Percentiles rank a stretch among this genome's conserved stretches.
phyloP scores from a whole-genome alignment of 2,888 invertebrate species.

The Caenorhabditis plicata region DNA sequence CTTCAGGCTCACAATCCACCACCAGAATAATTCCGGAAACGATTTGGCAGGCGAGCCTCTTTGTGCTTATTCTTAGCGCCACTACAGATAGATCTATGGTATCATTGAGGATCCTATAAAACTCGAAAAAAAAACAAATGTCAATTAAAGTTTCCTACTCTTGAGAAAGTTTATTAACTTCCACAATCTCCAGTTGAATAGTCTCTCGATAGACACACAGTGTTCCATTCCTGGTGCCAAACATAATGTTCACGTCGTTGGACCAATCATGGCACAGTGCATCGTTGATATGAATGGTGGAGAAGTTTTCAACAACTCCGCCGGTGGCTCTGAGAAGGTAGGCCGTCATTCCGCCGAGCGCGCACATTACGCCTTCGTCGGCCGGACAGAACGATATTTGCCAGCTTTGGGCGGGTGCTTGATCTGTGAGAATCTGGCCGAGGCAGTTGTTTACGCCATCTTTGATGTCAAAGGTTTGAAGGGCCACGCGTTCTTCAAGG shows the following conservation, averaged over 20 bases:
- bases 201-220: constrained; percentile 57
- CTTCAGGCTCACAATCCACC: constrained; percentile 15
- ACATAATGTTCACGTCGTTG: constrained; percentile 57
- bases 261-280: constrained; percentile 55
- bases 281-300: constrained; percentile 43
- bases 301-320: constrained; percentile 50
- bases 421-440: constrained; percentile 27
- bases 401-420: constrained; percentile 22
- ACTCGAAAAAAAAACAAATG: constrained; percentile 4
- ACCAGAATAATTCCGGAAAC: constrained; percentile 20
- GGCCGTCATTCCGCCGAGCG: constrained; percentile 35
- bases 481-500: constrained; percentile 23
- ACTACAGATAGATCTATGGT: constrained; percentile 12
- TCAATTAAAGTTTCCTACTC: constrained; percentile 19
- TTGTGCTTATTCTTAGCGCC: constrained; percentile 16
- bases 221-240: constrained; percentile 45
- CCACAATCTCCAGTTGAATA: constrained; percentile 47
- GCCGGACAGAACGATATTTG: constrained; percentile 56
- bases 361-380: constrained; percentile 54
- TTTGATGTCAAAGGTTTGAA: constrained; percentile 30
- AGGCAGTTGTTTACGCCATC: constrained; percentile 27
- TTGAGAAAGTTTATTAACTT: constrained; percentile 35
- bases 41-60: constrained; percentile 21
- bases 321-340: constrained; percentile 43
- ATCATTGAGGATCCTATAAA: constrained; percentile 11